Evolutionary conservation across 2,113 vertebrate species (phyloP).

Genomic region (Albula glossodonta): DNA sequence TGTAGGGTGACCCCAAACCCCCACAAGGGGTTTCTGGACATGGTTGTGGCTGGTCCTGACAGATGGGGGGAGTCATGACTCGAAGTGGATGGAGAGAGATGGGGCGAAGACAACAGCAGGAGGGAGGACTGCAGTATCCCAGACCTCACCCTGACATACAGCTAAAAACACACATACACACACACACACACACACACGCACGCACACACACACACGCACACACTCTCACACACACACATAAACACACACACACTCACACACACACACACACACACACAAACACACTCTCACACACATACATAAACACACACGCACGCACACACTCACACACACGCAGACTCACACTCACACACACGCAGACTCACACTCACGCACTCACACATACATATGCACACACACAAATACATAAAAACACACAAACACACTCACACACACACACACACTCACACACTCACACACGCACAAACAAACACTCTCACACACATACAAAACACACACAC

Average conservation of each 20-base stretch:
- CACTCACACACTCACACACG: not conserved
- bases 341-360: not conserved
- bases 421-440: conserved; percentile 10
- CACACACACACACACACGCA: conserved; percentile 11
- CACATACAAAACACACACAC: not conserved
- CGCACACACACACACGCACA: not conserved
- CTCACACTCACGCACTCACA: too few relatives aligned
- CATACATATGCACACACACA: too few relatives aligned
- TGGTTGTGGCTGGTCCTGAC: not conserved
- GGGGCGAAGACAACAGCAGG: not conserved
- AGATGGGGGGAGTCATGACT: not conserved
- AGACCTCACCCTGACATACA: not conserved
- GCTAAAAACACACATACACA: not conserved
- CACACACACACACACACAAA: conserved; percentile 1
- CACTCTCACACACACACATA: not conserved
- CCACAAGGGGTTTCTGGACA: not conserved
- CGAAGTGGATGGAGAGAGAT: conserved; percentile 7
- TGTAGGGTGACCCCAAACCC: not conserved
- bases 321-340: not conserved
- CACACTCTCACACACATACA: not conserved
- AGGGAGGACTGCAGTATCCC: not conserved
- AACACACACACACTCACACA: not conserved
- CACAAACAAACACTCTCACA: not conserved
- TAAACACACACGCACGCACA: conserved; percentile 23
- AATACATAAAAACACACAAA: not conserved